Evolutionary conservation across 2,113 vertebrate species (phyloP), one percentile per base, ranked within the genome.

Genomic region (Uropsilus gracilis): DNA sequence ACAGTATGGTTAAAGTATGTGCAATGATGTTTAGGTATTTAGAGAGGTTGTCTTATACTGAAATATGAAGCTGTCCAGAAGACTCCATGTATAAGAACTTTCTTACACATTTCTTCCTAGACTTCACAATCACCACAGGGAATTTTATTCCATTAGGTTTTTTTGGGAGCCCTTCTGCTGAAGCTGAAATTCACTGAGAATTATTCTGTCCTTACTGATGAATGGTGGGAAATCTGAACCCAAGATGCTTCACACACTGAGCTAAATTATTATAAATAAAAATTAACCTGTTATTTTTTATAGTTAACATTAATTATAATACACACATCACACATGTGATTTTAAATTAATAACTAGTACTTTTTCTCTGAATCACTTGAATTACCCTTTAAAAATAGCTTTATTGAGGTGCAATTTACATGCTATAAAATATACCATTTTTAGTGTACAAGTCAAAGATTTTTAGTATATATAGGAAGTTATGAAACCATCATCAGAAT

Each of bases 341-440:
- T 85, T 92, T 72, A 88, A 59, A 71, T 81, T 75, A 71, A 39
- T 53, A 95, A 72, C 10, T 50, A 30, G 22, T 75, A 34, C 28
- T 92, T 63, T 75, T 94, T 95, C 50, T 87, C 7, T 82, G 20
- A 66, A 83, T 50, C 32, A 77, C 86, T 57, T 61, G 75, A 90
- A 53, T 7, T 9, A 24, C 22, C 28, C 69, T 69, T 55, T 34
- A 76, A 75, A 92, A 96, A 82, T 7, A 53, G 44, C 42, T 84
- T 61, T 44, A 71, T 20, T 82, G 53, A 86, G 18, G 26, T 75
- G 82, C 72, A 66, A 83, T 86, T 85, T 95, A 71, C 5, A 59
- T 61, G 39, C 4, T 4, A 71, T 34, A 77, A 86, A 78, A 78
- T 91, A 83, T 24, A 84, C 10, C 30, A 86, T 28, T 80, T 93